Base-by-base conservation (phyloP, 2,888 invertebrate species). In the Athrips mouffetella region DNA sequence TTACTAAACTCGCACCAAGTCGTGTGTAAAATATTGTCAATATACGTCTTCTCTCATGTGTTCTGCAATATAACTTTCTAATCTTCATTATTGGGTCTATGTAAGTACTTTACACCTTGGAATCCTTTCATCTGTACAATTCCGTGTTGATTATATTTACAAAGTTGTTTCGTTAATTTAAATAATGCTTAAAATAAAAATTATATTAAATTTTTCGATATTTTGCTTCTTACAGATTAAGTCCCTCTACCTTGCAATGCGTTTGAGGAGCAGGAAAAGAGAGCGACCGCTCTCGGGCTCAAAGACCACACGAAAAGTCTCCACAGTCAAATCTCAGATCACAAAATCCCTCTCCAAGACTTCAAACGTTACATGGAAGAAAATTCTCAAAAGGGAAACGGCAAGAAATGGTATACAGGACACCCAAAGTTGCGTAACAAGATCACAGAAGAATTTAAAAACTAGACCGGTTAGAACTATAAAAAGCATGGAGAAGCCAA, bases 211-310 rank as follows among this genome's bases (percentile, higher is more conserved):
- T 13, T 4, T 15, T 31, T 1, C 6, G 16, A 15, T 15, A 6
- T 18, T 50, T 20, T 13, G 0, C n/a, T 6, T 10, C 50, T 70
- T 72, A 1, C 71, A 86, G 86, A 81, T 77, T 73, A 63, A 73
- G 72, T 67, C 55, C 48, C 49, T 57, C 49, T 21, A 72, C 67
- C 64, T 75, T 87, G 87, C 84, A 58, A 92, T 92, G 92, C 92
- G 92, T 90, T 82, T 92, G 73, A 90, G 92, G 77, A 92, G 92
- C 76, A 91, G 92, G 65, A 91, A 91, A 70, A 89, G 91, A 70
- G 90, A 90, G 80, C 89, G 90, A 60, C 87, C 89, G 72, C 83
- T 90, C 79, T 80, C 83, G 67, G 76, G 71, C 63, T 79, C 78
- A 63, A 77, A 73, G 60, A 72, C 58, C 57, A 61, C 72, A 45